A percentile compares a stretch with the other conserved stretches of the same genome.
Conservation (phyloP, 2,113 vertebrate species). For the Antigone vipio region DNA sequence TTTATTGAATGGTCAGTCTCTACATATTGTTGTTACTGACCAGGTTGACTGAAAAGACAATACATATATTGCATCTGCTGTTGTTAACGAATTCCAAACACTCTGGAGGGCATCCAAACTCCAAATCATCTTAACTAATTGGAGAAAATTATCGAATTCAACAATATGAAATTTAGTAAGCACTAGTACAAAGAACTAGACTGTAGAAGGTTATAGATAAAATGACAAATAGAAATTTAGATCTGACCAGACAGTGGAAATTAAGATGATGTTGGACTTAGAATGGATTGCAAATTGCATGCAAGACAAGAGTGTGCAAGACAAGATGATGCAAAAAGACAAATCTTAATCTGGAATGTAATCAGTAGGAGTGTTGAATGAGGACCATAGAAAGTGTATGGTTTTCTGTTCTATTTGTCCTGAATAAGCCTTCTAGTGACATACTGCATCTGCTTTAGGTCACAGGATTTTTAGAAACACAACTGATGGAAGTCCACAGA, state of each 20-base stretch:
- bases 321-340: background rate
- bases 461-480: background rate
- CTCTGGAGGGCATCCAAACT: background rate
- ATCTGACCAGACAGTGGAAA: background rate
- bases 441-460: background rate
- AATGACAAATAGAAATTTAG: background rate
- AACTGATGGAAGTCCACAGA: background rate
- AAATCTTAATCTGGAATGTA: background rate
- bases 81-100: background rate
- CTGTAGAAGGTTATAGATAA: background rate
- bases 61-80: background rate
- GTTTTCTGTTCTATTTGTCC: background rate
- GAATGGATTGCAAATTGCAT: background rate
- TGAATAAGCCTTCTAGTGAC: background rate
- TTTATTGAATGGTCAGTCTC: background rate
- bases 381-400: accelerated
- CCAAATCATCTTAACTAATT: background rate
- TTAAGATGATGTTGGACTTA: background rate
- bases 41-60: background rate
- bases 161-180: background rate
- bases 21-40: background rate
- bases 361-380: background rate
- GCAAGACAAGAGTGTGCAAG: background rate
- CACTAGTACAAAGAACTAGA: background rate
- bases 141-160: background rate